A percentile compares a stretch with the other conserved stretches of the same genome.
Conservation (phyloP, 2,797 vertebrate species). For the Lerista edwardsae region DNA sequence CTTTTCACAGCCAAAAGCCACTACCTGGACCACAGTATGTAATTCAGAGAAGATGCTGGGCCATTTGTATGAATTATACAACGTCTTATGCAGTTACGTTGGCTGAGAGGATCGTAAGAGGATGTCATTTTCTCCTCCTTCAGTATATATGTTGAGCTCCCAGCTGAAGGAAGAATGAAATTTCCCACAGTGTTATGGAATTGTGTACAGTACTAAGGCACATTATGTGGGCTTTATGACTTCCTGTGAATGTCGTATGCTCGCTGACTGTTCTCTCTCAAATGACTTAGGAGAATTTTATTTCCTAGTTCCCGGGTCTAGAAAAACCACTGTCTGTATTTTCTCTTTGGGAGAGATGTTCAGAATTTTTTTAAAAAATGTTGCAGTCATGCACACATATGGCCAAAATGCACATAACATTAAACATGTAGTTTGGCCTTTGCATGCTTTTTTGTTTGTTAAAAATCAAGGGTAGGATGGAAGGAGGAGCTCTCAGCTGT, state of each 20-base stretch:
- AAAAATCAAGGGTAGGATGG: too few relatives aligned
- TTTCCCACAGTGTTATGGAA: background rate
- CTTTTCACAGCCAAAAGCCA: background rate
- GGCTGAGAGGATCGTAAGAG: background rate
- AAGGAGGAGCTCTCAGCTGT: too few relatives aligned
- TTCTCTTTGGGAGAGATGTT: too few relatives aligned
- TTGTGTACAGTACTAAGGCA: background rate
- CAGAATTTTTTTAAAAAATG: too few relatives aligned
- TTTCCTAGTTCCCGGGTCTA: too few relatives aligned
- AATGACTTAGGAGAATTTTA: too few relatives aligned
- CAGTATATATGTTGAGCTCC: background rate
- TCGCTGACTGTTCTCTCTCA: background rate
- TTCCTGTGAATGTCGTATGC: conserved; percentile 6
- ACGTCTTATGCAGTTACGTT: background rate
- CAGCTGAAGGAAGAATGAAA: background rate
- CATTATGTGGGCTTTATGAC: background rate
- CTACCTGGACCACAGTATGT: background rate
- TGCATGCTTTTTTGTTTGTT: too few relatives aligned
- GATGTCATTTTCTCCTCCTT: background rate
- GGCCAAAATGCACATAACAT: too few relatives aligned
- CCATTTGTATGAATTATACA: conserved; percentile 4
- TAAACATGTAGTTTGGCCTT: too few relatives aligned
- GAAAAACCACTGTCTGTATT: too few relatives aligned
- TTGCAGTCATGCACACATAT: too few relatives aligned
- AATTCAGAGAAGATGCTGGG: background rate